A percentile compares a stretch with the other conserved stretches of the same genome.
Conservation (phyloP, 2,113 vertebrate species). For the Halcyon malimbica region DNA sequence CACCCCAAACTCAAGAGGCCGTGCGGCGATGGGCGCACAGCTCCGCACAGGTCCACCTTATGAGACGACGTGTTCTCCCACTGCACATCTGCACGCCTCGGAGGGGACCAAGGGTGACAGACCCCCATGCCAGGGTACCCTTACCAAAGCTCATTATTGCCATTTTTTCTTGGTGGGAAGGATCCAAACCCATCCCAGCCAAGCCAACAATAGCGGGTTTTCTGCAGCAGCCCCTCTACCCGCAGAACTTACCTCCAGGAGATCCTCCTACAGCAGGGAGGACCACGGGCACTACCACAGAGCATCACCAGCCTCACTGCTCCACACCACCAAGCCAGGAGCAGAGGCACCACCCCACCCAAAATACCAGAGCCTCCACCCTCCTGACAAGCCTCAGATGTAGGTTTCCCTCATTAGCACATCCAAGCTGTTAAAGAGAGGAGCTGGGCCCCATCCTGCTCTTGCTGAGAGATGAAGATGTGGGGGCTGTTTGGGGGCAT, state of each 20-base stretch:
- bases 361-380: neutral
- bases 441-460: neutral
- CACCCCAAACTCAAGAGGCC: neutral
- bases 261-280: neutral
- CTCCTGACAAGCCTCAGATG: neutral
- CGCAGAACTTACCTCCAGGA: neutral
- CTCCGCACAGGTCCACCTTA: neutral
- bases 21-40: fast-evolving
- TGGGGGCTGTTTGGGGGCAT: neutral
- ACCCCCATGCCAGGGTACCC: fast-evolving
- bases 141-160: neutral
- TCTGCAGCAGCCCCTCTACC: neutral
- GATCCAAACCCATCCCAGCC: neutral
- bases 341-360: neutral
- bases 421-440: neutral
- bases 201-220: fast-evolving
- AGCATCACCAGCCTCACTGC: fast-evolving
- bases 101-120: neutral
- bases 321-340: neutral
- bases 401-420: neutral
- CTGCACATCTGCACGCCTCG: fast-evolving
- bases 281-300: neutral
- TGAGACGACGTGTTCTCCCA: fast-evolving
- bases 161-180: neutral
- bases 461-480: neutral